A percentile compares a stretch with the other conserved stretches of the same genome.
These are phyloP conservation scores for Harmothoe impar DNA, from an alignment of 2,888 invertebrate genomes.

Conservation along the genomic window DNA sequence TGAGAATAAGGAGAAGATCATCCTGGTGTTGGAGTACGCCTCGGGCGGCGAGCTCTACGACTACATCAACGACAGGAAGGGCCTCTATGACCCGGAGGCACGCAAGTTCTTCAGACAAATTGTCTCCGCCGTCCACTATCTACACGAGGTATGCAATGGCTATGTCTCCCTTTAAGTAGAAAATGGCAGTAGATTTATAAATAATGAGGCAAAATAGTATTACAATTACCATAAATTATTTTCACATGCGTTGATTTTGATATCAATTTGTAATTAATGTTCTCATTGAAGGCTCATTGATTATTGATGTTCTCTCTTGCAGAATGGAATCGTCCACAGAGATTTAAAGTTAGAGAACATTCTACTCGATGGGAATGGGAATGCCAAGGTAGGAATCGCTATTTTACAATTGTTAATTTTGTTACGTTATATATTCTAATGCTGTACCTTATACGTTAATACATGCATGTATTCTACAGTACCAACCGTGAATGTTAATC, in stretches of 20 bases:
- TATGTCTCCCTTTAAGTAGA: neutral
- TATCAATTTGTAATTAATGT: too few relatives aligned
- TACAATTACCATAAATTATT: too few relatives aligned
- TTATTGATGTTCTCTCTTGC: slow-evolving; percentile 69
- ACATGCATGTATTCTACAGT: too few relatives aligned
- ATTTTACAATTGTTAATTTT: too few relatives aligned
- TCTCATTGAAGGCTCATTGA: neutral
- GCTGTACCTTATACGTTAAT: too few relatives aligned
- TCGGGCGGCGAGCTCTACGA: slow-evolving; percentile 99
- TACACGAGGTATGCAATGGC: slow-evolving; percentile 89
- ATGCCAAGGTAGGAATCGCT: slow-evolving; percentile 90
- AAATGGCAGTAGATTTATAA: neutral
- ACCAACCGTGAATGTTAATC: too few relatives aligned
- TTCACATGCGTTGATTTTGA: too few relatives aligned
- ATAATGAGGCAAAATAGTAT: neutral
- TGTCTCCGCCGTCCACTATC: slow-evolving; percentile 97
- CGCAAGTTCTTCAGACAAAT: slow-evolving; percentile 97
- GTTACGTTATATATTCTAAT: too few relatives aligned
- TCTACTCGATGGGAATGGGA: slow-evolving; percentile 94
- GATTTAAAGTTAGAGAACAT: slow-evolving; percentile 98
- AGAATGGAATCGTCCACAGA: slow-evolving; percentile 97
- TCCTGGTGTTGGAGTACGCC: slow-evolving; percentile 99
- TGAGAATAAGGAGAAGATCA: slow-evolving; percentile 99
- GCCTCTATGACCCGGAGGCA: slow-evolving; percentile 95
- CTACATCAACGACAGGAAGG: slow-evolving; percentile 94